phyloP scores from a whole-genome alignment of 2,888 invertebrate species.

The Teinopalpus imperialis region DNA sequence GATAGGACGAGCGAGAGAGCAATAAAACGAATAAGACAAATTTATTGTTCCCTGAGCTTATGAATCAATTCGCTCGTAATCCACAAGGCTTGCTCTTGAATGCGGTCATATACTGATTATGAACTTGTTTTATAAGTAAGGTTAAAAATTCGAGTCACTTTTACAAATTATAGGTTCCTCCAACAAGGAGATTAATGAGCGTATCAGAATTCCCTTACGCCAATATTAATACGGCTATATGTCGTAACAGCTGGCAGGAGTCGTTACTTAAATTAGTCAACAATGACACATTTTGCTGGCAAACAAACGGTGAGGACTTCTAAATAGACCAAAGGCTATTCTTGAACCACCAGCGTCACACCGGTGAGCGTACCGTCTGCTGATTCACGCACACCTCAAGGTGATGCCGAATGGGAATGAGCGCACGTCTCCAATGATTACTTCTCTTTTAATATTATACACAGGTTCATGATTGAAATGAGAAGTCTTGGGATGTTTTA shows the following conservation, averaged over 20 bases:
- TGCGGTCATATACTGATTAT: slow-evolving; percentile 18
- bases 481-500: no score
- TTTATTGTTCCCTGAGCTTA: slow-evolving; percentile 50
- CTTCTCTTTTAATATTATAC: neutral
- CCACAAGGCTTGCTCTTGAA: slow-evolving; percentile 37
- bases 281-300: slow-evolving; percentile 82
- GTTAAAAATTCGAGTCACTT: slow-evolving; percentile 28
- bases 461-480: no score
- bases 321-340: slow-evolving; percentile 79
- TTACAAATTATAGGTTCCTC: neutral
- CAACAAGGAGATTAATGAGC: slow-evolving; percentile 35
- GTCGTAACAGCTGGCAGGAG: slow-evolving; percentile 78
- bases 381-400: slow-evolving; percentile 78
- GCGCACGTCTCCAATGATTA: slow-evolving; percentile 32
- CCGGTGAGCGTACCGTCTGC: slow-evolving; percentile 70
- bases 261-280: slow-evolving; percentile 81
- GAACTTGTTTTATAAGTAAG: slow-evolving; percentile 18
- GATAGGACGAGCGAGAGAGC: neutral
- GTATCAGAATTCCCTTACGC: slow-evolving; percentile 48
- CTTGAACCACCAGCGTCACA: slow-evolving; percentile 71
- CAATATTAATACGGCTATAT: slow-evolving; percentile 46
- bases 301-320: slow-evolving; percentile 77
- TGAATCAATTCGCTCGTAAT: slow-evolving; percentile 58
- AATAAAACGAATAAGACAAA: slow-evolving; percentile 45
- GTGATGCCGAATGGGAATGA: slow-evolving; percentile 49